A percentile compares a stretch with the other conserved stretches of the same genome.
These are phyloP conservation scores for Falco rusticolus DNA, from an alignment of 2,797 vertebrate species.

Conservation along the genomic window DNA sequence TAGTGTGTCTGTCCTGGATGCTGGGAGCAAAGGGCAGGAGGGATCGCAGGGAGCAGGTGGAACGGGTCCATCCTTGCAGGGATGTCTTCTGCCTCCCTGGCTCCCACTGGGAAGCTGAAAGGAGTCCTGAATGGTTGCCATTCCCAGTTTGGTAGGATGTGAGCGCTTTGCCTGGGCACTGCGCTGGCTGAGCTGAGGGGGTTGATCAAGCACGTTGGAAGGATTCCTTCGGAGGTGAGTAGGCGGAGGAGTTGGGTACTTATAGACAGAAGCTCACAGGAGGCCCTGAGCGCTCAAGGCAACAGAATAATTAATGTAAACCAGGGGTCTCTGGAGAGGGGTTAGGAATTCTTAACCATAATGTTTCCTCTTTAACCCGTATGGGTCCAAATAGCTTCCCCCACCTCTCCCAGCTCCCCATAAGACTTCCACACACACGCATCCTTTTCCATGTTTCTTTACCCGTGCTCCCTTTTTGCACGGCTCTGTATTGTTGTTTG, in stretches of 20 bases:
- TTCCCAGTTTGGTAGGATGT: neutral
- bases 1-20: neutral
- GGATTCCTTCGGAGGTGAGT: slow-evolving; percentile 33
- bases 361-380: slow-evolving; percentile 65
- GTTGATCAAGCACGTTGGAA: neutral
- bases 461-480: neutral
- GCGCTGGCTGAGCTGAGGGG: neutral
- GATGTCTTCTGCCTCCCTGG: neutral
- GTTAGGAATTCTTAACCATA: slow-evolving; percentile 79
- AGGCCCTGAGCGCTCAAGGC: slow-evolving; percentile 76
- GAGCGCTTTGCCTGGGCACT: neutral
- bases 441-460: neutral
- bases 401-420: neutral
- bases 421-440: neutral
- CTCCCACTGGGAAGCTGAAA: neutral
- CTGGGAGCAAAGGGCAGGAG: neutral
- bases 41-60: neutral
- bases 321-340: slow-evolving; percentile 74
- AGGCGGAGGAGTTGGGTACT: slow-evolving; percentile 27
- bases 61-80: neutral
- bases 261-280: slow-evolving; percentile 48
- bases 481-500: neutral
- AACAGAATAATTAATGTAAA: slow-evolving; percentile 86
- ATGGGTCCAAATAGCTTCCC: neutral
- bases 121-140: neutral